Evolutionary conservation across 2,888 invertebrate species (phyloP), one percentile per base, ranked within the genome.

Genomic region (Meghimatium bilineatum): DNA sequence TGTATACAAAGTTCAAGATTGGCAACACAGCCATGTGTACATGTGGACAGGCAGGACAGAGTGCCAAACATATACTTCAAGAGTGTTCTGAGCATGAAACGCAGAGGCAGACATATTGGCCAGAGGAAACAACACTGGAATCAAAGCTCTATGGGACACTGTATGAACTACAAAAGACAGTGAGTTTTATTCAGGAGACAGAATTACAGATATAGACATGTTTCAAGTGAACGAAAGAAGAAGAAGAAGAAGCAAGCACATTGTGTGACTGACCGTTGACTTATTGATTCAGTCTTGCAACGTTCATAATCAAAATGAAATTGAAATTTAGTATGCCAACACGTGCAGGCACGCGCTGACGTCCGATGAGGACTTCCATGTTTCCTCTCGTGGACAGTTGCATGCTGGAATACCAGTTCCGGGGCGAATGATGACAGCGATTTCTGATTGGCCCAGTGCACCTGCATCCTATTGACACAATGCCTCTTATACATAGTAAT

Each of bases 401-500:
- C 56, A 56, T 56, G 56, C 23, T 56, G 20, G 17, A 56, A 56
- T 56, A 56, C 56, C 56, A 56, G 56, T 81, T 81, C 80, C 80
- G 80, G 80, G 74, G 72, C 36, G 49, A 81, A 71, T 49, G 72
- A n/a, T 38, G 60, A n/a, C 32, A 14, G 69, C 60, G 60, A 20
- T 10, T 52, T 34, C 60, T 52, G 56, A 72, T 23, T 81, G 80
- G 80, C 49, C 32, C 34, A 60, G 36, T 26, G 74, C 80, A 81
- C 80, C 80, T 81, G 80, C 80, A 81, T 81, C 56, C 23, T 23
- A 3, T 23, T 56, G 56, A 20, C 56, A 56, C 56, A 56, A 56
- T 56, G 56, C 20, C 17, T 23, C 56, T 56, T 56, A 8, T 20
- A 23, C 44, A 8, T 56, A 56, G 23, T 56, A 56, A 56, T 23